A percentile compares a stretch with the other conserved stretches of the same genome.
phyloP scores from a whole-genome alignment of 2,113 vertebrate species.

The Gasterosteus nipponicus region DNA sequence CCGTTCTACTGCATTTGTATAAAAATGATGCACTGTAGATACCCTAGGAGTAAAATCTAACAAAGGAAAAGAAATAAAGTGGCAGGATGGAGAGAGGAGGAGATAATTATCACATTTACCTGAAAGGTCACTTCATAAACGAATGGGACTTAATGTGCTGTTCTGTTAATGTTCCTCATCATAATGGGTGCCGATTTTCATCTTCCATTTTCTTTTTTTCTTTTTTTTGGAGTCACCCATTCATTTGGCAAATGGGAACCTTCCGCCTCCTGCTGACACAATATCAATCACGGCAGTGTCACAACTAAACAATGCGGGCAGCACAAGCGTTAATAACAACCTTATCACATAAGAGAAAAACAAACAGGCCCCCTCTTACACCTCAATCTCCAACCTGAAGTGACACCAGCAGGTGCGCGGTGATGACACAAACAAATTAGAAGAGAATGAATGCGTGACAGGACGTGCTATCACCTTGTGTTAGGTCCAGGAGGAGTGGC shows the following conservation, averaged over 20 bases:
- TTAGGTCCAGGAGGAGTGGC: slow-evolving; percentile 60
- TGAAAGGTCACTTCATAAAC: slow-evolving; percentile 85
- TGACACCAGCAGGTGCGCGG: slow-evolving; percentile 38
- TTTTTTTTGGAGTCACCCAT: slow-evolving; percentile 43
- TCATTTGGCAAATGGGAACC: slow-evolving; percentile 43
- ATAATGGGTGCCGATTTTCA: slow-evolving; percentile 68
- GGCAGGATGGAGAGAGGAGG: slow-evolving; percentile 10
- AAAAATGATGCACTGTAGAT: background rate
- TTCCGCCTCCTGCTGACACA: slow-evolving; percentile 36
- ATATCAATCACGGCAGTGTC: slow-evolving; percentile 58
- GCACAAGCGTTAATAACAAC: slow-evolving; percentile 47
- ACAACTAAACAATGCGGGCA: slow-evolving; percentile 45
- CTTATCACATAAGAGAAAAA: slow-evolving; percentile 52
- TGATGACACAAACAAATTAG: slow-evolving; percentile 62
- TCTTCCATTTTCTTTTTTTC: slow-evolving; percentile 64
- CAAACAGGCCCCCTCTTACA: slow-evolving; percentile 30
- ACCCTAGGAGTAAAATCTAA: slow-evolving; percentile 9
- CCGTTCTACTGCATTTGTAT: background rate
- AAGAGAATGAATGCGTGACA: slow-evolving; percentile 51
- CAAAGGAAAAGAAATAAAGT: slow-evolving; percentile 23
- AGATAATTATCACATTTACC: slow-evolving; percentile 72
- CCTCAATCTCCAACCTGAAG: slow-evolving; percentile 43
- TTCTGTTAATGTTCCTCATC: slow-evolving; percentile 79
- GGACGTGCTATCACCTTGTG: slow-evolving; percentile 61
- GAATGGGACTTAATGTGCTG: slow-evolving; percentile 72